A percentile compares a stretch with the other conserved stretches of the same genome.
These are phyloP conservation scores for Psammodynastes pulverulentus DNA, from an alignment of 2,113 vertebrate species.

Conservation along the genomic window DNA sequence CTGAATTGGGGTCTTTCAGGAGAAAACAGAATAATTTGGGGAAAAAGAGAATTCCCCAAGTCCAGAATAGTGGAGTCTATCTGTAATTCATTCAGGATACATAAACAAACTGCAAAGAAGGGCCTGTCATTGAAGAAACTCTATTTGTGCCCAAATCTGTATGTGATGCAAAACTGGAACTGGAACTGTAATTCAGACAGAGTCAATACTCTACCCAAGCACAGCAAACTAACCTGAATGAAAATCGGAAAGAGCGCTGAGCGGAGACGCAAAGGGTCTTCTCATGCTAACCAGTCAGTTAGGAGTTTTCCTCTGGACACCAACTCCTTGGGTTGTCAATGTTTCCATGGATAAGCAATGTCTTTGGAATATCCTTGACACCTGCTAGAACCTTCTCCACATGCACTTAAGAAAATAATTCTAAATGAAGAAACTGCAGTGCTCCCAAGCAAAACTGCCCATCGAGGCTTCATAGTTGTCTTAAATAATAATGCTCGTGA, in stretches of 20 bases:
- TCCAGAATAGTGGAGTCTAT: background rate
- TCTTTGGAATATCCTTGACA: background rate
- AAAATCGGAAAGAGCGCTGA: background rate
- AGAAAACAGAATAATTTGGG: background rate
- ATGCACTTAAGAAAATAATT: background rate
- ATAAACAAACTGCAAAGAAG: background rate
- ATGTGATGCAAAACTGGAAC: background rate
- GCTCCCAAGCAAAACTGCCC: background rate
- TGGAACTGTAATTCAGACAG: too few relatives aligned
- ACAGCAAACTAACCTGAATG: background rate
- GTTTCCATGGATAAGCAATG: background rate
- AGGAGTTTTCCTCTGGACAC: background rate
- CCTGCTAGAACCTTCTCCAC: background rate
- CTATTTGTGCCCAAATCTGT: background rate
- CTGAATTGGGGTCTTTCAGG: background rate
- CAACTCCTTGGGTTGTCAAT: background rate
- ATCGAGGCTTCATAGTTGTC: background rate
- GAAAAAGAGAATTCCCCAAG: background rate
- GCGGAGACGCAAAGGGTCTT: background rate
- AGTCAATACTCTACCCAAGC: background rate
- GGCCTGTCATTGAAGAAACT: background rate
- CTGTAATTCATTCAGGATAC: background rate
- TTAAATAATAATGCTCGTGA: background rate
- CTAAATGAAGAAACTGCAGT: background rate
- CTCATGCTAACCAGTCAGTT: background rate